These are phyloP conservation scores for Osmerus eperlanus DNA, from an alignment of 2,113 vertebrate genomes.

Conservation along the genomic window DNA sequence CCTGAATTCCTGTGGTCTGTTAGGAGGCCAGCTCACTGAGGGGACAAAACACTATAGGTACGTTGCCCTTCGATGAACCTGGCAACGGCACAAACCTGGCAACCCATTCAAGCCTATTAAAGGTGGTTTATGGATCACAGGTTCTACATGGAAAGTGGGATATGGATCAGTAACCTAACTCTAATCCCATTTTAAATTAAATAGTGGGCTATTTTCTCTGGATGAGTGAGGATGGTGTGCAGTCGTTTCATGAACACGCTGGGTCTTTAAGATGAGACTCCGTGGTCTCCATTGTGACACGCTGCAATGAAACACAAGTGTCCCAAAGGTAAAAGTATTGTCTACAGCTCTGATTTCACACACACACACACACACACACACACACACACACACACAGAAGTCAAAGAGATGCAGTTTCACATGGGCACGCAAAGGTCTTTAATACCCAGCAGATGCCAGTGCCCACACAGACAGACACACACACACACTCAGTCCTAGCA, in stretches of 20 bases:
- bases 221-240: no score
- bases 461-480: no score
- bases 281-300: conserved; percentile 6
- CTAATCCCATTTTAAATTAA: no score
- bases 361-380: conserved; percentile 6
- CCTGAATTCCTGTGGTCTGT: conserved; percentile 24
- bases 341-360: conserved; percentile 15
- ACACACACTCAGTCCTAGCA: no score
- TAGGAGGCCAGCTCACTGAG: conserved; percentile 23
- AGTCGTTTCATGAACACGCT: background rate
- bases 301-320: conserved; percentile 7
- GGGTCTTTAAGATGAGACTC: background rate
- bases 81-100: no score
- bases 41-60: background rate
- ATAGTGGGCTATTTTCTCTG: no score
- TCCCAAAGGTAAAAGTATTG: conserved; percentile 3
- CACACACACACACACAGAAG: conserved; percentile 4
- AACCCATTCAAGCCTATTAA: no score
- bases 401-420: background rate
- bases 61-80: background rate
- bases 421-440: conserved; percentile 15
- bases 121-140: background rate
- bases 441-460: conserved; percentile 16
- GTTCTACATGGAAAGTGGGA: background rate
- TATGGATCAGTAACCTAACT: no score